Evolutionary conservation across 2,888 invertebrate species (phyloP).

Genomic region (Callinectes sapidus): DNA sequence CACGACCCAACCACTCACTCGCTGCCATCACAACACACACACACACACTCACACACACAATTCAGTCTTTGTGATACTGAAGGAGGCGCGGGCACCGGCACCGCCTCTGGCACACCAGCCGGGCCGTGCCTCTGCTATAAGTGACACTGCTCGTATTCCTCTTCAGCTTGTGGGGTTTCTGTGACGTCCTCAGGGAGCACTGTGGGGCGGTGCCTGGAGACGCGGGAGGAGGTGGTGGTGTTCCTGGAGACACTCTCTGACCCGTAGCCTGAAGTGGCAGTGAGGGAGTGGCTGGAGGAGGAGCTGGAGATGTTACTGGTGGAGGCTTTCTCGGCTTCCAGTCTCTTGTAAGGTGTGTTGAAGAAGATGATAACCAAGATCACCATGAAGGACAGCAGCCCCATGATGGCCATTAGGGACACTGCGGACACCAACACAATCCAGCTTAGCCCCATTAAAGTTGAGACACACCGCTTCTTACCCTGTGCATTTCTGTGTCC

Average conservation of each 20-base stretch:
- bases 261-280: slow-evolving; percentile 36
- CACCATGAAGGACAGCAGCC: slow-evolving; percentile 47
- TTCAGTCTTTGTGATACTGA: neutral
- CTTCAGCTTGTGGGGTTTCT: neutral
- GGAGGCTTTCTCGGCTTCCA: slow-evolving; percentile 55
- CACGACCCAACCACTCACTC: neutral
- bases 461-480: neutral
- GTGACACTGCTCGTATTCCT: slow-evolving; percentile 36
- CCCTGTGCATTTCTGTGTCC: neutral
- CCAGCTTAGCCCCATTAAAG: neutral
- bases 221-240: slow-evolving; percentile 12
- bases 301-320: slow-evolving; percentile 30
- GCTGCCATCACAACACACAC: neutral
- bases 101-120: neutral
- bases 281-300: slow-evolving; percentile 45
- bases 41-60: neutral
- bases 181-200: neutral
- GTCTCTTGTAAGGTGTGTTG: slow-evolving; percentile 68
- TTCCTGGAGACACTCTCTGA: slow-evolving; percentile 3
- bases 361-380: slow-evolving; percentile 63
- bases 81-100: neutral
- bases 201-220: neutral
- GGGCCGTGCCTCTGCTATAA: neutral
- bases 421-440: slow-evolving; percentile 38
- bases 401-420: slow-evolving; percentile 64